Evolutionary conservation across 2,797 vertebrate species (phyloP).

Genomic region (Dryobates pubescens): DNA sequence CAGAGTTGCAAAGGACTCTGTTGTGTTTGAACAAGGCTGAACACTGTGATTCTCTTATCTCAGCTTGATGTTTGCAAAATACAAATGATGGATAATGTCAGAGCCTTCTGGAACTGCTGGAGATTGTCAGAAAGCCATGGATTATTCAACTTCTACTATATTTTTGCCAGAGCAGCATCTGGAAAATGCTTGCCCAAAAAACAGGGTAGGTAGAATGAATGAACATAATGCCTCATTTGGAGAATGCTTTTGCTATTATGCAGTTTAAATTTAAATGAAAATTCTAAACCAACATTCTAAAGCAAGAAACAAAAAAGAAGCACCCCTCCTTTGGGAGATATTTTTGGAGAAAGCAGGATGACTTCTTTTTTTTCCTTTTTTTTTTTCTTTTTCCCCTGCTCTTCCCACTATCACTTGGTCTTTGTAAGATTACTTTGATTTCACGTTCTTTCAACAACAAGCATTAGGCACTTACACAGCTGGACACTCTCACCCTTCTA

Average conservation of each 20-base stretch:
- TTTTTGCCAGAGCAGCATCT: conserved; percentile 24
- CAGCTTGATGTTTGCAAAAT: neutral
- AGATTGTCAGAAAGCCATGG: neutral
- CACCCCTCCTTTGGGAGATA: neutral
- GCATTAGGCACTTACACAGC: neutral
- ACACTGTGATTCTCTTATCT: neutral
- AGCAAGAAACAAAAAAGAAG: neutral
- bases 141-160: neutral
- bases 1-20: neutral
- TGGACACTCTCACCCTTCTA: neutral
- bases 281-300: neutral
- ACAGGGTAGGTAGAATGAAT: neutral
- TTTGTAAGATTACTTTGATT: conserved; percentile 11
- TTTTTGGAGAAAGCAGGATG: neutral
- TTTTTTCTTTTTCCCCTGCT: neutral
- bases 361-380: neutral
- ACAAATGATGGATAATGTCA: neutral
- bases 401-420: neutral
- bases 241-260: neutral
- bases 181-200: neutral
- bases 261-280: neutral
- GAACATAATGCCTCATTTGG: neutral
- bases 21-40: neutral
- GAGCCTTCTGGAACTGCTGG: neutral
- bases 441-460: neutral